Conservation (phyloP, 2,797 vertebrate genomes). For the Aeoliscus strigatus region DNA sequence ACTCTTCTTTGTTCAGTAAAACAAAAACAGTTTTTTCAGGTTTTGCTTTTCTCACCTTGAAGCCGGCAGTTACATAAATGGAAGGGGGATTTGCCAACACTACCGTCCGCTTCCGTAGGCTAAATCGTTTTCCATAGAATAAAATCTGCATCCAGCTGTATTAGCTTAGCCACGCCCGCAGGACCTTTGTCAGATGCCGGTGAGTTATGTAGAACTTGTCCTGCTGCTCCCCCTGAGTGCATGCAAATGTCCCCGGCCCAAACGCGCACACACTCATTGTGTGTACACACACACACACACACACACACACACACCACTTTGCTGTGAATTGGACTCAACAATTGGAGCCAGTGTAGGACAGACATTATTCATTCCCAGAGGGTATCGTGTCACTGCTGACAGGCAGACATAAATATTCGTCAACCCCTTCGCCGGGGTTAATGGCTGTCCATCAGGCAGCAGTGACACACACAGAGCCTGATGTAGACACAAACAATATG, state of each 20-base stretch:
- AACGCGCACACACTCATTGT: slow-evolving; percentile 29
- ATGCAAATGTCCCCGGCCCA: slow-evolving; percentile 38
- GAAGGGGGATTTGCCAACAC: too few relatives aligned
- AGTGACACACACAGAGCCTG: slow-evolving; percentile 32
- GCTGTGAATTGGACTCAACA: slow-evolving; percentile 52
- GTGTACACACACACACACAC: slow-evolving; percentile 27
- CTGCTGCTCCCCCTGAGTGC: slow-evolving; percentile 57
- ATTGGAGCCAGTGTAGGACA: slow-evolving; percentile 54
- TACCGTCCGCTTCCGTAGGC: too few relatives aligned
- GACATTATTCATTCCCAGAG: slow-evolving; percentile 70
- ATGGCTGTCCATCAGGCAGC: slow-evolving; percentile 70
- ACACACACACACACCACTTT: slow-evolving; percentile 26
- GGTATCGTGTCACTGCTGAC: slow-evolving; percentile 66
- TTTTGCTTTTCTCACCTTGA: too few relatives aligned
- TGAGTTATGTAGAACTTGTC: slow-evolving; percentile 58
- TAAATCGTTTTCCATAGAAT: too few relatives aligned
- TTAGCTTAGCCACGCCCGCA: too few relatives aligned
- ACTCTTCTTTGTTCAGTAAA: too few relatives aligned
- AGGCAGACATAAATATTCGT: slow-evolving; percentile 74
- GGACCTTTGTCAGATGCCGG: slow-evolving; percentile 60
- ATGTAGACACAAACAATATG: slow-evolving; percentile 32
- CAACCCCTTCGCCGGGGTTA: slow-evolving; percentile 69
- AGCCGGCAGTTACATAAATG: too few relatives aligned
- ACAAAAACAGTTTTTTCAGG: too few relatives aligned
- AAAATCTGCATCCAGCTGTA: too few relatives aligned